Evolutionary conservation across 37 sponge, comb jelly and placozoan species (phyloP).

Genomic region (Ianthella basta): DNA sequence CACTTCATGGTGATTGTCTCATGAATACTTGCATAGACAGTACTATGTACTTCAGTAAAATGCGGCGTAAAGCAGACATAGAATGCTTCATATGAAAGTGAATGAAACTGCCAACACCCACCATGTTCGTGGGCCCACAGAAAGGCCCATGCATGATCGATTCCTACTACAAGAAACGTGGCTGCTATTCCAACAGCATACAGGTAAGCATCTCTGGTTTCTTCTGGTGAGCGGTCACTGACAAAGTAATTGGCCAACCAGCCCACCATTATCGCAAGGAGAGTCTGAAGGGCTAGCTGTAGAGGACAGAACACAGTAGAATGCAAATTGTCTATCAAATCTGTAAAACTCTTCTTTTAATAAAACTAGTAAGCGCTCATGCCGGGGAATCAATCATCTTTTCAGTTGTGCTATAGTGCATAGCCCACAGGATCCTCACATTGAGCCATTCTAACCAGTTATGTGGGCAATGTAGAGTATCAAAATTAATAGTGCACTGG

Average conservation of each 20-base stretch:
- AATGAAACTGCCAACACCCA: constrained; percentile 20
- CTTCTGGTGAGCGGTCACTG: constrained; percentile 34
- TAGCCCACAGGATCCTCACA: too few relatives aligned
- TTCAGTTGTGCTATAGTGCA: too few relatives aligned
- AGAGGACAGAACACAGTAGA: background rate
- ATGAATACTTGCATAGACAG: background rate
- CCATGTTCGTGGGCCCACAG: constrained; percentile 38
- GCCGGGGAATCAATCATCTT: too few relatives aligned
- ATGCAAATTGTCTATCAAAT: background rate
- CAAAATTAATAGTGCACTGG: too few relatives aligned
- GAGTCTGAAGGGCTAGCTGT: background rate
- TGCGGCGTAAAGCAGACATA: background rate
- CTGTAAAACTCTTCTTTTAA: background rate
- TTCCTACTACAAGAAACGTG: background rate
- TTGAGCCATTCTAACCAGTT: too few relatives aligned
- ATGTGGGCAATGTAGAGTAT: too few relatives aligned
- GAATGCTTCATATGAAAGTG: background rate
- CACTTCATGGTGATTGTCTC: too few relatives aligned
- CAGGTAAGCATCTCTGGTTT: constrained; percentile 68
- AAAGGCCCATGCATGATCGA: too few relatives aligned
- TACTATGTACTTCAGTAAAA: too few relatives aligned
- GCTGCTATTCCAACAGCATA: constrained; percentile 46
- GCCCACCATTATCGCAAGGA: constrained; percentile 8
- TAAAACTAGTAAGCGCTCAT: too few relatives aligned
- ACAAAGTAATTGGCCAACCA: constrained; percentile 9